Evolutionary conservation across 2,113 vertebrate genomes (phyloP).

Genomic region (Sturnus vulgaris): DNA sequence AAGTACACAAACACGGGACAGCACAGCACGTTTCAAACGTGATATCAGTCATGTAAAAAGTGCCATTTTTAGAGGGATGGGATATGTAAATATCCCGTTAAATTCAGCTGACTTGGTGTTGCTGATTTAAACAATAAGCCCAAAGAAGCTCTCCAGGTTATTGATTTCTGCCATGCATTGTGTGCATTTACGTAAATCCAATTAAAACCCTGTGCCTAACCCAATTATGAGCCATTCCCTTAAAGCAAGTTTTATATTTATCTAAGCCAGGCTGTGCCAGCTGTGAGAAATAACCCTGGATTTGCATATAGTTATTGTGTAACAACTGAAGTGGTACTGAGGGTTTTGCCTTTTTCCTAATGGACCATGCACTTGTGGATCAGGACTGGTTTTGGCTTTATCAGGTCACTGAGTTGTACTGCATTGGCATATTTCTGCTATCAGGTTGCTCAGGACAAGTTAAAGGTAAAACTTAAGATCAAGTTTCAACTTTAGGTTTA

Average conservation of each 20-base stretch:
- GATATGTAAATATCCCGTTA: background rate
- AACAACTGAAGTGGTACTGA: background rate
- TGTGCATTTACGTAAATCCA: slow-evolving; percentile 53
- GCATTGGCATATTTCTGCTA: background rate
- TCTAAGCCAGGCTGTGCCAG: slow-evolving; percentile 25
- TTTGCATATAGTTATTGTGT: slow-evolving; percentile 17
- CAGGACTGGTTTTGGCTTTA: background rate
- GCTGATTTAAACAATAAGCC: slow-evolving; percentile 6
- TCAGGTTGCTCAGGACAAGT: background rate
- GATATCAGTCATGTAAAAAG: background rate
- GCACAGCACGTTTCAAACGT: background rate
- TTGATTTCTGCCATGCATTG: slow-evolving; percentile 31
- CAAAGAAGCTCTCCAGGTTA: slow-evolving; percentile 21
- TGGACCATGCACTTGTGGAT: background rate
- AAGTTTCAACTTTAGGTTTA: background rate
- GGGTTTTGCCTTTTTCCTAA: background rate
- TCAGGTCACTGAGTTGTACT: background rate
- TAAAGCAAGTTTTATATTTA: slow-evolving; percentile 59
- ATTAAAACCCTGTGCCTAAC: slow-evolving; percentile 46
- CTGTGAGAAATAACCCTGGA: slow-evolving; percentile 19
- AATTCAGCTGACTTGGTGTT: background rate
- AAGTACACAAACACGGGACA: background rate
- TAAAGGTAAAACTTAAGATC: background rate
- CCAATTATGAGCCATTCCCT: slow-evolving; percentile 44
- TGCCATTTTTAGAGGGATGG: background rate